Evolutionary conservation across 2,113 vertebrate genomes (phyloP), one percentile per base, ranked within the genome.

Genomic region (Poeciliopsis prolifica): DNA sequence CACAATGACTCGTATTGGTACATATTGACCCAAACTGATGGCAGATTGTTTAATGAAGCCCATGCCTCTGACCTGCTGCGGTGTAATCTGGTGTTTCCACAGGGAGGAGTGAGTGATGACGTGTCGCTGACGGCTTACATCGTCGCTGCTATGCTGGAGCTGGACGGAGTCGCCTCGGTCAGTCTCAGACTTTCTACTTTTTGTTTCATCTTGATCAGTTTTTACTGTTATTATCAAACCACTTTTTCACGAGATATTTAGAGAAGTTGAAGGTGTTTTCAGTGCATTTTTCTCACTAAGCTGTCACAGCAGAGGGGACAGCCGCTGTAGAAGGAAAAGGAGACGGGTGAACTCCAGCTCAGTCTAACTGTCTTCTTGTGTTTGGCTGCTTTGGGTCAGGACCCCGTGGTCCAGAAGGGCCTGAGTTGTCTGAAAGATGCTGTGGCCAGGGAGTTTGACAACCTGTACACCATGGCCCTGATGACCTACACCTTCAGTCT

Each of bases 91-190:
- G 31, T 74, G 70, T 74, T 10, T 35, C 31, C 9, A 60, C 79
- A 97, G 96, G 95, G 96, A 40, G 96, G 96, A n/a, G 91, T 97
- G 65, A 95, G 94, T 44, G 95, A 96, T 26, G 94, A 96, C 14
- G 64, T 94, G 35, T 95, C 96, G 1, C 91, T 97, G 71, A 95
- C 94, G 0, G 95, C 95, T 0, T 97, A 96, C 82, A 91, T 96
- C 86, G 91, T 93, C 0, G 92, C 96, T 3, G 96, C 95, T 0
- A 84, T 96, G 83, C 85, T 97, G 86, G 96, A 97, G 83, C 91
- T 94, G 75, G 92, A 93, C 4, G 33, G 28, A 3, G 77, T 83
- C 54, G n/a, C 72, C 30, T 78, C 85, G 65, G 95, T 96, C 87
- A 95, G 91, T 87, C 29, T 29, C 19, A 5, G 14, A 29, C 0